These are phyloP conservation scores for Eutolmus rufibarbis DNA, from an alignment of 2,888 invertebrate genomes.

Conservation along the genomic window DNA sequence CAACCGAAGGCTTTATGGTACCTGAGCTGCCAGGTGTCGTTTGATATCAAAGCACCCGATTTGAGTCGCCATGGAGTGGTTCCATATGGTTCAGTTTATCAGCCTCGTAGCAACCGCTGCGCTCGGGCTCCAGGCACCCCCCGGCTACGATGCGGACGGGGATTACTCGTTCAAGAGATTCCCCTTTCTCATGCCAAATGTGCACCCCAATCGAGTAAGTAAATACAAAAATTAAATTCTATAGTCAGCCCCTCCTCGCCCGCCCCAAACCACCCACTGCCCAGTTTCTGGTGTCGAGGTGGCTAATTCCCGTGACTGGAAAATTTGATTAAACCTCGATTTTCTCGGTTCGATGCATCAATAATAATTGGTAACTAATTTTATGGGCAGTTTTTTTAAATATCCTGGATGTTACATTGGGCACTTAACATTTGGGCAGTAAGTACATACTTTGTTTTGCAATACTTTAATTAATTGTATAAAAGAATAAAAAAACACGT, in stretches of 20 bases:
- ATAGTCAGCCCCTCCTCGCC: not conserved
- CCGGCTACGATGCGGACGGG: not conserved
- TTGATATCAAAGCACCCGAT: not conserved
- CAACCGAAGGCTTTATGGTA: not conserved
- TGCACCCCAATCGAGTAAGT: slow-evolving; percentile 79
- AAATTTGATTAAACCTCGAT: not conserved
- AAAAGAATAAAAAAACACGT: too few species aligned
- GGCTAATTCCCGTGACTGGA: not conserved
- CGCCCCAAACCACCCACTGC: not conserved
- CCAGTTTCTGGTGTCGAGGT: not conserved
- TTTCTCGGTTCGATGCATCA: not conserved
- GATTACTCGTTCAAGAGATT: slow-evolving; percentile 63
- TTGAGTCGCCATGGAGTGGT: slow-evolving; percentile 36
- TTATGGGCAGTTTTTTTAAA: too few species aligned
- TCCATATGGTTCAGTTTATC: slow-evolving; percentile 47
- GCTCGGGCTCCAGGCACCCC: slow-evolving; percentile 8
- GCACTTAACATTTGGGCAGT: too few species aligned
- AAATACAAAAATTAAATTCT: not conserved
- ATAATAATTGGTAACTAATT: not conserved
- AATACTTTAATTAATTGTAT: too few species aligned
- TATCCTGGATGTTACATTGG: too few species aligned
- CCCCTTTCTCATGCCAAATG: slow-evolving; percentile 83
- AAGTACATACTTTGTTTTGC: too few species aligned
- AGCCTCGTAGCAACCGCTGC: slow-evolving; percentile 19
- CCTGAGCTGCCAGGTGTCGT: not conserved